Conservation (phyloP, 2,797 vertebrate genomes). For the Vireo griseus region DNA sequence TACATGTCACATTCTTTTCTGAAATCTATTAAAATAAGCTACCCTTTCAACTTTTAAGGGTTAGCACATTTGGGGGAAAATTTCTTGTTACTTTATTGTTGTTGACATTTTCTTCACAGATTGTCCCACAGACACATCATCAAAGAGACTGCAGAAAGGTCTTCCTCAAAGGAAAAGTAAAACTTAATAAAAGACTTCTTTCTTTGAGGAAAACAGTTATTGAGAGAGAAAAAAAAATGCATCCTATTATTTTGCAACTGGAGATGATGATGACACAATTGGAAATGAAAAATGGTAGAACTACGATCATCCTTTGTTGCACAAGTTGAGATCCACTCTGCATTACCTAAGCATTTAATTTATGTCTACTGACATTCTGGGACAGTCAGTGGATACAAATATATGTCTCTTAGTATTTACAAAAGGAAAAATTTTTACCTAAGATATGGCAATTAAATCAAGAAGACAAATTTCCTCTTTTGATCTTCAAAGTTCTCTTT, state of each 20-base stretch:
- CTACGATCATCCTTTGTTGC: background rate
- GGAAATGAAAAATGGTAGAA: background rate
- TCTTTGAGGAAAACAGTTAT: background rate
- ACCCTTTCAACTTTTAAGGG: background rate
- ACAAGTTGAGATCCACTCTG: background rate
- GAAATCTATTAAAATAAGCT: background rate
- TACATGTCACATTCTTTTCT: background rate
- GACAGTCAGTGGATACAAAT: background rate
- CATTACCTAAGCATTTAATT: background rate
- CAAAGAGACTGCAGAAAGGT: background rate
- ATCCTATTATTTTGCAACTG: background rate
- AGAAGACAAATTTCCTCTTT: background rate
- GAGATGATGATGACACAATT: background rate
- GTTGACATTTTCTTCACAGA: background rate
- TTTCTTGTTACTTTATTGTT: background rate
- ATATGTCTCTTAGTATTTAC: background rate
- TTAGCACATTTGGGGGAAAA: background rate
- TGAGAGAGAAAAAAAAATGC: background rate
- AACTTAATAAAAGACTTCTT: background rate
- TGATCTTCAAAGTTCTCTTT: background rate
- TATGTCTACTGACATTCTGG: background rate
- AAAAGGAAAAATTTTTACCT: background rate
- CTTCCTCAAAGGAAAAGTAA: background rate
- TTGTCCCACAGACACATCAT: background rate
- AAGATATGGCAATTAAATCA: background rate